Conservation (phyloP, 1,140 invertebrate species). For the Protaetia brevitarsis region DNA sequence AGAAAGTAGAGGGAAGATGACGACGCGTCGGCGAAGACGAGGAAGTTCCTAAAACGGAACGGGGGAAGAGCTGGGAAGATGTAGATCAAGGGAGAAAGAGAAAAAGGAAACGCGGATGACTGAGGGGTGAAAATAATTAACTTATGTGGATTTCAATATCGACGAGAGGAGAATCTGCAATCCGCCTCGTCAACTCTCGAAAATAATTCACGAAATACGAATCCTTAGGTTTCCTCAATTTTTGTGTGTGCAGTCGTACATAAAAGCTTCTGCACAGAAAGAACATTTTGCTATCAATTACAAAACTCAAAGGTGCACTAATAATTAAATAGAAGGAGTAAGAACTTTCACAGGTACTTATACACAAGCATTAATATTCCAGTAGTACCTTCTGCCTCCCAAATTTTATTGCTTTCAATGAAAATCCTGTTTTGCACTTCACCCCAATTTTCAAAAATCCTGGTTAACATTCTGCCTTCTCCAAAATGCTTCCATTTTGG, state of each 20-base stretch:
- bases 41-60: too few species aligned
- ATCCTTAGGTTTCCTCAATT: neutral
- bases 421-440: too few species aligned
- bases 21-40: neutral
- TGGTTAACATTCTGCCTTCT: too few species aligned
- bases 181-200: slow-evolving; percentile 11
- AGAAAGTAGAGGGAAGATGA: slow-evolving; percentile 1
- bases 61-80: neutral
- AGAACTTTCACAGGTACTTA: too few species aligned
- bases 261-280: neutral
- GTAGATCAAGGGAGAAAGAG: neutral
- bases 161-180: neutral
- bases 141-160: slow-evolving; percentile 10
- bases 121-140: neutral
- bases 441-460: too few species aligned
- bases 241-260: neutral
- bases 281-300: neutral
- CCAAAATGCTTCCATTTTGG: too few species aligned
- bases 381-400: too few species aligned
- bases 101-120: neutral
- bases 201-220: slow-evolving; percentile 13
- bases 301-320: too few species aligned
- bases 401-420: too few species aligned
- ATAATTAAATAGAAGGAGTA: too few species aligned
- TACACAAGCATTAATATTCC: too few species aligned